Conservation (phyloP, 2,113 vertebrate species). For the Bubalus kerabau region DNA sequence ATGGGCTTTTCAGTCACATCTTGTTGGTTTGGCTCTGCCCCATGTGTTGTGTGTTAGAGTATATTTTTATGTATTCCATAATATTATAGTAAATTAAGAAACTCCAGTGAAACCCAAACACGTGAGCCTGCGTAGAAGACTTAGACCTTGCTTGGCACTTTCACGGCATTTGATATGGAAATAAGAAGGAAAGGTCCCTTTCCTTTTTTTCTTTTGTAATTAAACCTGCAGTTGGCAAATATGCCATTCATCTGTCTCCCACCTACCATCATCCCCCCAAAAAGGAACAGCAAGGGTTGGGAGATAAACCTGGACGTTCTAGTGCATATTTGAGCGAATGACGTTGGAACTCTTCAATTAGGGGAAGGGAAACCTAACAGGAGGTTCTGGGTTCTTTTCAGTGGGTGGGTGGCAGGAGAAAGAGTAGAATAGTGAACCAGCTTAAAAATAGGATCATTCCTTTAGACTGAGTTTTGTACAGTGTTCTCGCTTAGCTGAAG, state of each 20-base stretch:
- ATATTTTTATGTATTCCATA: not conserved
- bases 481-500: accelerated
- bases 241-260: no score
- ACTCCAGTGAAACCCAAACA: not conserved
- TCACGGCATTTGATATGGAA: not conserved
- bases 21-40: not conserved
- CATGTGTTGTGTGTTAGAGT: not conserved
- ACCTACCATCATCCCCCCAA: accelerated
- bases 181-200: not conserved
- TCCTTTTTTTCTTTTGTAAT: not conserved
- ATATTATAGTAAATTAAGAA: not conserved
- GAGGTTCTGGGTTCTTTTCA: not conserved
- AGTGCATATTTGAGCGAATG: not conserved
- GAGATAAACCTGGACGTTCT: not conserved
- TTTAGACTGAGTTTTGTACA: not conserved
- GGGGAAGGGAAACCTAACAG: not conserved
- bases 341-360: slow-evolving; percentile 34
- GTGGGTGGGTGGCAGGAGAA: not conserved
- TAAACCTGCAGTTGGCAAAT: not conserved
- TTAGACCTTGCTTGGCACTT: not conserved
- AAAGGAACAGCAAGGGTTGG: not conserved
- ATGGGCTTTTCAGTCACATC: not conserved
- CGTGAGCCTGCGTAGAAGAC: not conserved
- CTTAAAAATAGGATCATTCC: not conserved
- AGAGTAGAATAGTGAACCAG: not conserved